Evolutionary conservation across 2,888 invertebrate genomes (phyloP), one percentile per base, ranked within the genome.

Genomic region (Fabriciana adippe): DNA sequence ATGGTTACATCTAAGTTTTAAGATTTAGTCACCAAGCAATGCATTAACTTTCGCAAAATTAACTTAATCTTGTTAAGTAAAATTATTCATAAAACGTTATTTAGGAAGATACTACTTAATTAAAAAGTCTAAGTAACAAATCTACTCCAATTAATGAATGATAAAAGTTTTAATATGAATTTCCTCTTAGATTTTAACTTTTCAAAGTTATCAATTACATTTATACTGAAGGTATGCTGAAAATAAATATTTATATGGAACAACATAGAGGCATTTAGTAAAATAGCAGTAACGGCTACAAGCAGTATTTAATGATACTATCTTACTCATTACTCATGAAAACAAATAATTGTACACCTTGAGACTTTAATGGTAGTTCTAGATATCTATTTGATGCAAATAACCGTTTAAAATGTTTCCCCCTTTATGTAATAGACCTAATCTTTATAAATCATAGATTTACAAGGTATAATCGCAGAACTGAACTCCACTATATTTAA

Each of bases 1-100:
- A 67, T 79, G 75, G 35, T 66, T 79, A 79, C 81, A 77, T 80
- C 76, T 76, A 31, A 61, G 51, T 61, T 61, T 21, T 55, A 77
- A 80, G 83, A 65, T 64, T 69, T 69, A 56, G 67, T 1, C 35
- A 51, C 11, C 31, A 26, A 16, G 6, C 35, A 16, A 31, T n/a
- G 31, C 48, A 21, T 14, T 57, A 45, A 21, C 8, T 15, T 21
- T 45, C 21, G 45, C 15, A 21, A 45, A 56, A 57, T 45, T 57
- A 57, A 47, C 21, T 47, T 21, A 5, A 11, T 47, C 35, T 8
- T 41, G 35, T 11, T 41, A 41, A 41, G 11, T 41, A 11, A 6
- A 35, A 6, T 6, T 35, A 1, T 35, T 8, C 1, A 1, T 11
- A 11, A 11, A 35, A 26, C 26, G 26, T 35, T 41, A 8, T 41